Evolutionary conservation across 2,797 vertebrate genomes (phyloP), one percentile per base, ranked within the genome.

Genomic region (Hypotaenidia philippensis): DNA sequence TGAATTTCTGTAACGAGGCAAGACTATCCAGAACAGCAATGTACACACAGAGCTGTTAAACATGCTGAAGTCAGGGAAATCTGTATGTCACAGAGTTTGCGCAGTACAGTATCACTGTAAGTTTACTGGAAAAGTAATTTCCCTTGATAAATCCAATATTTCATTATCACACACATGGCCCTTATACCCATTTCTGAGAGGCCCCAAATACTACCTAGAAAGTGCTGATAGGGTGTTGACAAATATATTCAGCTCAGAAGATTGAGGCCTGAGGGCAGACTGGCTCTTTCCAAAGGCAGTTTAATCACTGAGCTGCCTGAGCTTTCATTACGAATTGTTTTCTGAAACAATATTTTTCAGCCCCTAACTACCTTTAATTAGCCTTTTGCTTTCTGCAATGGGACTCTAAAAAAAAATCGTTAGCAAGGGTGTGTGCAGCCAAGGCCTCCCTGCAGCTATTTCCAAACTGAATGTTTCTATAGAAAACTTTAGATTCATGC

Each of bases 351-450:
- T 84, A 64, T 81, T 92, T 92, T 84, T 57, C 6, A 11, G 32
- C 23, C 38, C 31, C 23, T 79, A 88, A 86, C 50, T 82, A 89
- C 56, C 32, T 95, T 88, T 92, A 96, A 93, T 96, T 94, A 92
- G 75, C 44, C 52, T 80, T 94, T 92, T 74, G 10, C 59, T 84
- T 82, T 57, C 90, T 11, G 0, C 7, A 66, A 1, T 47, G 40
- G 5, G 12, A 11, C 11, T 89, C 36, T 77, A 47, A 95, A 80
- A 26, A 92, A 92, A 93, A 93, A 77, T n/a, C 2, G 0, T 88
- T 84, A 63, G 26, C 31, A 64, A 69, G 26, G 10, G 5, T 56
- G 29, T 56, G 11, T 52, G 5, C 20, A 92, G 40, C 63, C 75
- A 82, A 82, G 56, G 84, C 38, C 31, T 89, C 20, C 81, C 34